Evolutionary conservation across 2,888 invertebrate genomes (phyloP).

Genomic region (Sclerodermus sp.): DNA sequence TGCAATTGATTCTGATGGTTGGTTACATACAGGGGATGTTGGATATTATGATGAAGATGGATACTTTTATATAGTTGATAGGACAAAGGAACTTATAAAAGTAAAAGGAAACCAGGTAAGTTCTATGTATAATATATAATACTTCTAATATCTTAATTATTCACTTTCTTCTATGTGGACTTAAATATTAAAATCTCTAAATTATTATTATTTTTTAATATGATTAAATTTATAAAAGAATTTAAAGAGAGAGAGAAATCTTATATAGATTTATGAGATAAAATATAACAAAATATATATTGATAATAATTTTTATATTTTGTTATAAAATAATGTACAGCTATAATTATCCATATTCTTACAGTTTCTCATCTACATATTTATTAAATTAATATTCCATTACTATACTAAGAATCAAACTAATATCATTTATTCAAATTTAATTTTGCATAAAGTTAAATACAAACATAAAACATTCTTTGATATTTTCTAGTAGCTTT

Average conservation of each 20-base stretch:
- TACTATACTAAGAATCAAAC: constrained; percentile 24
- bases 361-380: constrained; percentile 31
- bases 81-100: constrained; percentile 82
- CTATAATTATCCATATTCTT: constrained; percentile 41
- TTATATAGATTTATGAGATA: too few species aligned
- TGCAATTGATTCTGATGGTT: constrained; percentile 74
- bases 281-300: too few species aligned
- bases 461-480: constrained; percentile 15
- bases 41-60: constrained; percentile 75
- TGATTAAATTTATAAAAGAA: too few species aligned
- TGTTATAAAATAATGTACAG: constrained; percentile 54
- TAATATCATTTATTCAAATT: constrained; percentile 14
- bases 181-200: too few species aligned
- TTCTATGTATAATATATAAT: too few species aligned
- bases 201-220: too few species aligned
- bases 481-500: background rate
- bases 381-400: constrained; percentile 33
- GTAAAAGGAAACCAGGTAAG: constrained; percentile 84
- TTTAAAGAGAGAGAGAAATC: too few species aligned
- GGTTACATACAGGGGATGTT: constrained; percentile 82
- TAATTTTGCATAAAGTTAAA: constrained; percentile 15
- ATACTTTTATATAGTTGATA: constrained; percentile 75
- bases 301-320: constrained; percentile 46
- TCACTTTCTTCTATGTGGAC: too few species aligned
- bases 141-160: too few species aligned